These are phyloP conservation scores for Acronicta alni DNA, from an alignment of 2,888 invertebrate species.

Conservation along the genomic window DNA sequence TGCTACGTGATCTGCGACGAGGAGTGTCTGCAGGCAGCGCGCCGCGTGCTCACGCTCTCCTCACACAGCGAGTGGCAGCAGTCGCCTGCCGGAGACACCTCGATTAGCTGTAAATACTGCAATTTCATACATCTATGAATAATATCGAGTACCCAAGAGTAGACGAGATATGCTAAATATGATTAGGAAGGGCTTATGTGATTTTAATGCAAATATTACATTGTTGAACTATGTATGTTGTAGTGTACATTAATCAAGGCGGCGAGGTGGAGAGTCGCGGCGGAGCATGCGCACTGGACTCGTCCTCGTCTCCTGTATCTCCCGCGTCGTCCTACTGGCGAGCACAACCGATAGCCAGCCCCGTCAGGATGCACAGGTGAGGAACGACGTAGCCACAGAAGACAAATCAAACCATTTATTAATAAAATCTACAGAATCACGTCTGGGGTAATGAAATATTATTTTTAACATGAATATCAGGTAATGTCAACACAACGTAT, in stretches of 20 bases:
- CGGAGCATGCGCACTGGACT: constrained; percentile 77
- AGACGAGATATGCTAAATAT: too few relatives aligned
- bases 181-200: background rate
- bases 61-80: constrained; percentile 83
- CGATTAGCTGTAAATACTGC: constrained; percentile 89
- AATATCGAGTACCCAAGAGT: too few relatives aligned
- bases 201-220: background rate
- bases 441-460: too few relatives aligned
- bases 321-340: constrained; percentile 81
- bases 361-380: constrained; percentile 77
- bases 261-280: constrained; percentile 91
- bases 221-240: background rate
- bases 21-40: constrained; percentile 83
- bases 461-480: too few relatives aligned
- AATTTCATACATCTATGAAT: too few relatives aligned
- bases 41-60: constrained; percentile 73
- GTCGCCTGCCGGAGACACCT: constrained; percentile 88
- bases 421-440: too few relatives aligned
- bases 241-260: constrained; percentile 90
- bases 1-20: constrained; percentile 90
- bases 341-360: constrained; percentile 75
- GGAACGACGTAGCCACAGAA: background rate
- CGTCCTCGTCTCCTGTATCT: constrained; percentile 76
- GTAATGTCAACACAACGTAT: too few relatives aligned
- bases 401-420: too few relatives aligned